Evolutionary conservation across 2,888 invertebrate species (phyloP), one percentile per base, ranked within the genome.

Genomic region (Drosophila quinaria): DNA sequence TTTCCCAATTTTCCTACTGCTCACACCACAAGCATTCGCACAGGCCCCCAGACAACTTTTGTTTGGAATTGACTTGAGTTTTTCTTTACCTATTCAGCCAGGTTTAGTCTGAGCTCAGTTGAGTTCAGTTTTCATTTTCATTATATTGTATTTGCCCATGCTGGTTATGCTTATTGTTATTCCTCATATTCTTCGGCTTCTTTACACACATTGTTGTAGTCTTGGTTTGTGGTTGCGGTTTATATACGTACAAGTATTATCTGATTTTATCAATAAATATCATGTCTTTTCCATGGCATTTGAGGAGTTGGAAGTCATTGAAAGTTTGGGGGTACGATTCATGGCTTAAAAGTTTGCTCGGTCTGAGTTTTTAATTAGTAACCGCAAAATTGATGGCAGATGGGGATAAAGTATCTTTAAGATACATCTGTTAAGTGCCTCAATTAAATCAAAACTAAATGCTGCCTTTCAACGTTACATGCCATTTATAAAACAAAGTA

Each of bases 371-470:
- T 75, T 70, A 74, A 78, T 78, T 81, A 70, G 37, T 54, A 59
- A 25, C 49, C 49, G 44, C 17, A 50, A 33, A 29, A 41, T 41
- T 46, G 42, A 47, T 41, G 42, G 29, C 22, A 46, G 44, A 35
- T 44, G 47, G 47, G 39, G 22, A 17, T 44, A 13, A 42, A 60
- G 55, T 74, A 82, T 82, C 78, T 85, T 66, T 33, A 65, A 88
- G 87, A 81, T 81, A 76, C 76, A 85, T 89, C 84, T 87, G 80
- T 77, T 74, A 85, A 87, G 78, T 77, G 81, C 72, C 66, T 70
- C 83, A 85, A 85, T 89, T 87, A 89, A 89, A 85, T 85, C 88
- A 85, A 89, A 85, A 85, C 86, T 85, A 79, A 89, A 80, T 81
- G 80, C 81, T 51, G 68, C 65, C 80, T 70, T 80, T 83, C 74